Evolutionary conservation across 1,140 invertebrate genomes (phyloP).

Genomic region (Frieseomelitta varia): DNA sequence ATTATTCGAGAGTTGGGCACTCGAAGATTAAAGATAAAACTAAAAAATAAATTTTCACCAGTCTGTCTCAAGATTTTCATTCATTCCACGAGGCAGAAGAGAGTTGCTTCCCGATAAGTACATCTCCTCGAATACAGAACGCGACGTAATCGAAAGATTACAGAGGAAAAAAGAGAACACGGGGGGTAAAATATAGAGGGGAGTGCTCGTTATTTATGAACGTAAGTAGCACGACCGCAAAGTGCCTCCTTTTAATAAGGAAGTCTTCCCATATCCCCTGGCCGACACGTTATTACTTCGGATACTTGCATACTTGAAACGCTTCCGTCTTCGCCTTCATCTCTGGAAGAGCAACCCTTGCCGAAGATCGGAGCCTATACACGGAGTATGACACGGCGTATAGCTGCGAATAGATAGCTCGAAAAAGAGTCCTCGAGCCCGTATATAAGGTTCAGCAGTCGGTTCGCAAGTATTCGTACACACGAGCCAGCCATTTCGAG

Average conservation of each 20-base stretch:
- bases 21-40: background rate
- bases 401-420: background rate
- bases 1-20: too few species aligned
- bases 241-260: conserved; percentile 62
- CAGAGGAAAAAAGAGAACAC: background rate
- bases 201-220: conserved; percentile 36
- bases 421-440: background rate
- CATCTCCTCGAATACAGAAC: background rate
- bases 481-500: background rate
- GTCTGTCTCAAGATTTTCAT: too few species aligned
- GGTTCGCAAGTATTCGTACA: background rate
- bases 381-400: background rate
- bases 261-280: conserved; percentile 40
- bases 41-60: too few species aligned
- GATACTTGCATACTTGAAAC: conserved; percentile 51
- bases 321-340: background rate
- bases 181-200: too few species aligned
- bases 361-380: background rate
- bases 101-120: background rate
- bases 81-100: background rate
- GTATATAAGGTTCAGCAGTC: background rate
- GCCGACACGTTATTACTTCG: conserved; percentile 63
- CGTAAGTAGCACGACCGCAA: conserved; percentile 31
- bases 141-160: background rate
- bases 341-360: background rate